Evolutionary conservation across 2,113 vertebrate genomes (phyloP).

Genomic region (Taurulus bubalis): DNA sequence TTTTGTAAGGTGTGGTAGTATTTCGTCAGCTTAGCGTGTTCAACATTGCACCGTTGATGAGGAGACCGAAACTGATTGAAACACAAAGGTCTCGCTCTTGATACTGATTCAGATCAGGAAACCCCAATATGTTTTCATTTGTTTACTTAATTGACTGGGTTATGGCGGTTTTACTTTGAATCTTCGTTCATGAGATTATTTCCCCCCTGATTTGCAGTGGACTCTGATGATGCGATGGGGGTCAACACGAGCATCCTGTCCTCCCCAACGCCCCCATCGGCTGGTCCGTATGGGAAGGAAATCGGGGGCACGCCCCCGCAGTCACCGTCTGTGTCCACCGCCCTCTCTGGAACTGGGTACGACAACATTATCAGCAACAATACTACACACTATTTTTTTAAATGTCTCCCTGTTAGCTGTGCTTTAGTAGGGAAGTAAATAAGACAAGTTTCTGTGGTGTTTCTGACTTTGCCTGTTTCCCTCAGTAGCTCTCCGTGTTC

Average conservation of each 20-base stretch:
- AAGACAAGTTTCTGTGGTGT: neutral
- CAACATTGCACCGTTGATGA: neutral
- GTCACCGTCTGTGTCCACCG: constrained; percentile 90
- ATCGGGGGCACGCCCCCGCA: constrained; percentile 89
- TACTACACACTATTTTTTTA: neutral
- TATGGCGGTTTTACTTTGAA: neutral
- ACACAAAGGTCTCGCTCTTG: neutral
- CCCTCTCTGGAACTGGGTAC: constrained; percentile 87
- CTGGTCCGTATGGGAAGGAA: constrained; percentile 86
- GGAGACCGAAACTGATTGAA: neutral
- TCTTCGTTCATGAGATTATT: neutral
- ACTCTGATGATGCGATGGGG: constrained; percentile 90
- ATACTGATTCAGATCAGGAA: neutral
- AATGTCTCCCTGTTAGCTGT: neutral
- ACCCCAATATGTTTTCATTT: neutral
- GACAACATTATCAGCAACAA: neutral
- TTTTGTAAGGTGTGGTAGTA: neutral
- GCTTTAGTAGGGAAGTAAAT: constrained; percentile 74
- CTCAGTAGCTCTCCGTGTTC: constrained; percentile 78
- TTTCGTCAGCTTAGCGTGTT: neutral
- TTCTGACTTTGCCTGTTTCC: neutral
- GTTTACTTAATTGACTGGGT: neutral
- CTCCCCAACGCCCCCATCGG: constrained; percentile 81
- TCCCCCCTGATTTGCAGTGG: constrained; percentile 79
- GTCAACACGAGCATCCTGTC: constrained; percentile 86